phyloP scores from a whole-genome alignment of 2,113 vertebrate genomes.

The Nothocercus julius region DNA sequence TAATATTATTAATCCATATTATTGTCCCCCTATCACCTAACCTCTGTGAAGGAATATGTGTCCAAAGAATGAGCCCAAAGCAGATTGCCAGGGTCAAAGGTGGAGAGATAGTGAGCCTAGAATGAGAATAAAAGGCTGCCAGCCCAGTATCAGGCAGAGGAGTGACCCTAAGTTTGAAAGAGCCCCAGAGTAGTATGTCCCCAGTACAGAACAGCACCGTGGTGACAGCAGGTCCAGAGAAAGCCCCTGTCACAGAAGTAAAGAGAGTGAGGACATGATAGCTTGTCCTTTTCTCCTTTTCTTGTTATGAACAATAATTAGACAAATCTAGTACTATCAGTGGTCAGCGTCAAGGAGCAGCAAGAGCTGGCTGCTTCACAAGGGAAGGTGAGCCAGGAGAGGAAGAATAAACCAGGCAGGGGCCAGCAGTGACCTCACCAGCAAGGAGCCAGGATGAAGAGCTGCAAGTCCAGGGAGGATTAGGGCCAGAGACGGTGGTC shows the following conservation, averaged over 20 bases:
- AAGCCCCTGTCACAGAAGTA: neutral
- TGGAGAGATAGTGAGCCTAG: neutral
- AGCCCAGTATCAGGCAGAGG: neutral
- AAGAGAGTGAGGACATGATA: neutral
- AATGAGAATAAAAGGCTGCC: neutral
- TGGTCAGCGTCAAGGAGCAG: neutral
- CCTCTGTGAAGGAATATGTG: neutral
- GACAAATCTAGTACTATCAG: neutral
- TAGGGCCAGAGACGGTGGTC: neutral
- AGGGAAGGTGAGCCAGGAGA: neutral
- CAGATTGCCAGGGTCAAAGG: neutral
- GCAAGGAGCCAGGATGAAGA: neutral
- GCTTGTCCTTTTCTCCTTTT: neutral
- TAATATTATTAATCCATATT: neutral
- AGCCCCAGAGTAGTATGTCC: neutral
- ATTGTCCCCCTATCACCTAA: neutral
- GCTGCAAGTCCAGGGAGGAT: accelerated
- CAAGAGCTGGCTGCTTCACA: neutral
- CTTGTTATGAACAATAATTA: neutral
- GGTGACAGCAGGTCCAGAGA: neutral
- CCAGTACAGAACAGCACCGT: neutral
- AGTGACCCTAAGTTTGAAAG: neutral
- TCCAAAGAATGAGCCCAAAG: neutral
- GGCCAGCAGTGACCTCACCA: neutral
- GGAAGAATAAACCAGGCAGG: accelerated